Conservation (phyloP, 2,797 vertebrate genomes). For the Cyclura pinguis region DNA sequence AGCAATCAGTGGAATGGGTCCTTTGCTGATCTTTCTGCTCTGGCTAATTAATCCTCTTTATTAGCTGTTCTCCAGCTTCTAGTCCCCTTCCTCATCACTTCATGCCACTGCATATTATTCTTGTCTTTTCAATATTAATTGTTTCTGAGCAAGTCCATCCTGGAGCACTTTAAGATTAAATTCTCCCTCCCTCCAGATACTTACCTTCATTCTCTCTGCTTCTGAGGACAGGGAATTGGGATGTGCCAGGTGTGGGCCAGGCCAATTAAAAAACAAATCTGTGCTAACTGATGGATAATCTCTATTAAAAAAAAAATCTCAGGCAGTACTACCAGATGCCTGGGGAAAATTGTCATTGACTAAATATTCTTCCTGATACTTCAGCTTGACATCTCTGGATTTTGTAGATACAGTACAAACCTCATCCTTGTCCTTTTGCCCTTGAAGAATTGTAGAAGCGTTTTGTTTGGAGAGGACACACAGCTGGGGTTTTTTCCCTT, state of each 20-base stretch:
- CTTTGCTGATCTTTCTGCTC: conserved; percentile 50
- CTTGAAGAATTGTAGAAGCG: neutral
- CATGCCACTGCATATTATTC: conserved; percentile 52
- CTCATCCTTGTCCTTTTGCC: conserved; percentile 48
- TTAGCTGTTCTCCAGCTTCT: conserved; percentile 57
- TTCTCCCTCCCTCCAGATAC: conserved; percentile 63
- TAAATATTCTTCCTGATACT: conserved; percentile 68
- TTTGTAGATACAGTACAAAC: conserved; percentile 62
- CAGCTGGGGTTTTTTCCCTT: neutral
- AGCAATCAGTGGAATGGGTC: conserved; percentile 33
- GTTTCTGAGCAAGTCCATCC: conserved; percentile 68
- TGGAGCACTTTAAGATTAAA: conserved; percentile 61
- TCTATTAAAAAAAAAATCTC: conserved; percentile 69
- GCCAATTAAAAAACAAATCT: conserved; percentile 84
- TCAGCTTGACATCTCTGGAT: conserved; percentile 62
- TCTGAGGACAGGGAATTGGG: conserved; percentile 65
- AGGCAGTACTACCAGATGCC: conserved; percentile 71
- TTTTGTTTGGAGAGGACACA: neutral
- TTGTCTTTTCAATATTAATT: conserved; percentile 71
- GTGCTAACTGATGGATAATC: conserved; percentile 80
- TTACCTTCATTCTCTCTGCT: conserved; percentile 66
- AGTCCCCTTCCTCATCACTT: conserved; percentile 60
- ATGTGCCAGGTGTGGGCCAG: conserved; percentile 74
- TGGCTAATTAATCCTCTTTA: conserved; percentile 65
- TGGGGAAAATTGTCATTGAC: conserved; percentile 78